A percentile compares a stretch with the other conserved stretches of the same genome.
phyloP scores from a whole-genome alignment of 2,113 vertebrate genomes.

The Crocuta crocuta region DNA sequence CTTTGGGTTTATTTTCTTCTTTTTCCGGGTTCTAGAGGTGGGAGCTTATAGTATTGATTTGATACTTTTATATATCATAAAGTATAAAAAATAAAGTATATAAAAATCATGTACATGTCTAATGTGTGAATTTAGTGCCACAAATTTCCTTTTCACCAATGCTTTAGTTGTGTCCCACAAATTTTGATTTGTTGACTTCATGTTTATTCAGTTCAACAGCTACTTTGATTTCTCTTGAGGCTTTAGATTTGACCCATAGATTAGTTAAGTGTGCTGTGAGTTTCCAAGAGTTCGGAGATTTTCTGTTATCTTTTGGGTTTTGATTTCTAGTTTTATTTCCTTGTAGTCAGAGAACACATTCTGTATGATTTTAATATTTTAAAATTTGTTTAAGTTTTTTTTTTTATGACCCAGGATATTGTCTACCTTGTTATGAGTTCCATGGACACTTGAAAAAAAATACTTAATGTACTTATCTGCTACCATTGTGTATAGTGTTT shows the following conservation, averaged over 20 bases:
- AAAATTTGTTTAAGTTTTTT: background rate
- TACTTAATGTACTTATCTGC: background rate
- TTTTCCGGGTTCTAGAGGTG: background rate
- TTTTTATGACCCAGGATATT: background rate
- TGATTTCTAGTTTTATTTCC: background rate
- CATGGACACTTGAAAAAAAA: background rate
- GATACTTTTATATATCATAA: background rate
- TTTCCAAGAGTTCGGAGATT: background rate
- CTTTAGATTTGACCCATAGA: background rate
- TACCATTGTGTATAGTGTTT: background rate
- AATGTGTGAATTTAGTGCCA: background rate
- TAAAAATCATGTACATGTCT: background rate
- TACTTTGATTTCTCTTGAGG: background rate
- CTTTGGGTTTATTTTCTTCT: background rate
- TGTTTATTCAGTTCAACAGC: background rate
- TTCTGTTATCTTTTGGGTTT: constrained; percentile 12
- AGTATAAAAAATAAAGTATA: too few relatives aligned
- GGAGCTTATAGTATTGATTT: background rate
- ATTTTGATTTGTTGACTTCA: background rate
- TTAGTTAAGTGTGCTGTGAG: background rate
- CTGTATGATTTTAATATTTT: background rate
- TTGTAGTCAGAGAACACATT: background rate
- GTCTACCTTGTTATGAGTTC: background rate
- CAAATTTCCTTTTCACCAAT: background rate
- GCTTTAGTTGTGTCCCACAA: background rate